Conservation (phyloP, 2,797 vertebrate species). For the Lacerta bilineata region DNA sequence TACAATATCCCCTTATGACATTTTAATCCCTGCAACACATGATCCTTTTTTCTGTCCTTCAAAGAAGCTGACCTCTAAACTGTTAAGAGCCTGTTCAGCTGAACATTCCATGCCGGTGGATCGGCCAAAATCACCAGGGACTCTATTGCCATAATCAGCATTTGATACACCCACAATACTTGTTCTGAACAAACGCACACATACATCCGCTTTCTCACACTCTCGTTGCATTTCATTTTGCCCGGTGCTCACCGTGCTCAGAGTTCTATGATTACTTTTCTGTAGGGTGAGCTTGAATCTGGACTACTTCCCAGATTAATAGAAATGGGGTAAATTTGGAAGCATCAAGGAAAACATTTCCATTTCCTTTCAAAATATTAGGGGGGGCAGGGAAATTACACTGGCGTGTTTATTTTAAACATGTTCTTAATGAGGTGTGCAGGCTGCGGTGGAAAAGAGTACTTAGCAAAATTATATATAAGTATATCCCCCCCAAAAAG, state of each 20-base stretch:
- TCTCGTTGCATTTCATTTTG: background rate
- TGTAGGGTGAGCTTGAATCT: background rate
- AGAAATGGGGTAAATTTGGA: background rate
- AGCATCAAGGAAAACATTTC: background rate
- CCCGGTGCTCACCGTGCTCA: background rate
- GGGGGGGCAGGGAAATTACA: no score
- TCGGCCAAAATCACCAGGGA: background rate
- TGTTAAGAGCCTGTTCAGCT: background rate
- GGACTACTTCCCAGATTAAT: background rate
- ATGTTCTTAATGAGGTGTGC: background rate
- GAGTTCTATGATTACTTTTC: background rate
- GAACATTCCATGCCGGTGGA: background rate
- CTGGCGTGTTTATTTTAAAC: background rate
- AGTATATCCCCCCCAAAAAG: background rate
- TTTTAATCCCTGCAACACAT: background rate
- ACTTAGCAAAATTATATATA: background rate
- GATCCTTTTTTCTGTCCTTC: background rate
- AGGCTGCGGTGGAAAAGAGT: background rate
- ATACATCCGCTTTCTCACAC: background rate
- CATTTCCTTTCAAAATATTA: background rate
- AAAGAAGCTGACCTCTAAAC: background rate
- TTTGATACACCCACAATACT: background rate
- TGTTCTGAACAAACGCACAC: background rate
- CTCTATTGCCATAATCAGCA: background rate
- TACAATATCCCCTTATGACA: no score